A percentile compares a stretch with the other conserved stretches of the same genome.
These are phyloP conservation scores for Ips typographus DNA, from an alignment of 1,140 invertebrate species.

Conservation along the genomic window DNA sequence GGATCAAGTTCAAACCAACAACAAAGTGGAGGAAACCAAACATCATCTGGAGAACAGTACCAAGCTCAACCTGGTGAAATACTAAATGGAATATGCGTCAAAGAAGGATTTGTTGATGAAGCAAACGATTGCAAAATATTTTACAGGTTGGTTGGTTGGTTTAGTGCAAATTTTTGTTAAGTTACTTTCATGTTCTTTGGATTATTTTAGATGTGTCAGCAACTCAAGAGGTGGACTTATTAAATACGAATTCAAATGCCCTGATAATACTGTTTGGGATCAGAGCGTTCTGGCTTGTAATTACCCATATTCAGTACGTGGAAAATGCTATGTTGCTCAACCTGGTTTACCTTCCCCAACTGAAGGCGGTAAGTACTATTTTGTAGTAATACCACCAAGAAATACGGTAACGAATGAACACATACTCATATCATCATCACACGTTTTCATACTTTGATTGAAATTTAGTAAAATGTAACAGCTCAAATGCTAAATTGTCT, in stretches of 20 bases:
- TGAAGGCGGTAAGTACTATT: background rate
- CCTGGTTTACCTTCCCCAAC: background rate
- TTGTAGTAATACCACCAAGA: too few relatives aligned
- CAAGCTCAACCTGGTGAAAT: constrained; percentile 33
- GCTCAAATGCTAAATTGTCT: too few relatives aligned
- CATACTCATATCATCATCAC: too few relatives aligned
- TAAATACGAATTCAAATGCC: constrained; percentile 64
- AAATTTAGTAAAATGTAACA: too few relatives aligned
- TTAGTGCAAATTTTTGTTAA: background rate
- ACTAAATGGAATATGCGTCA: constrained; percentile 46
- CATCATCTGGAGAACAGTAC: background rate
- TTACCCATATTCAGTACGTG: constrained; percentile 53
- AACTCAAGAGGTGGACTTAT: constrained; percentile 55
- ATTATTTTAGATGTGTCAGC: constrained; percentile 66
- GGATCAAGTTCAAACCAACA: constrained; percentile 20
- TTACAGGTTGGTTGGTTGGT: constrained; percentile 64
- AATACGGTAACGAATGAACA: too few relatives aligned
- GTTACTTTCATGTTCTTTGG: background rate
- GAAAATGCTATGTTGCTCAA: constrained; percentile 33
- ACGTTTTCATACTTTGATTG: too few relatives aligned
- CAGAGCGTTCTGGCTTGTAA: constrained; percentile 60
- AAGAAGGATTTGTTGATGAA: constrained; percentile 70
- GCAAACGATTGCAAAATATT: constrained; percentile 73
- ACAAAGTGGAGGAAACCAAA: constrained; percentile 23
- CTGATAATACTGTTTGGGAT: constrained; percentile 66